These are phyloP conservation scores for Drosophila kohkoa DNA, from an alignment of 1,140 invertebrate genomes.

Conservation along the genomic window DNA sequence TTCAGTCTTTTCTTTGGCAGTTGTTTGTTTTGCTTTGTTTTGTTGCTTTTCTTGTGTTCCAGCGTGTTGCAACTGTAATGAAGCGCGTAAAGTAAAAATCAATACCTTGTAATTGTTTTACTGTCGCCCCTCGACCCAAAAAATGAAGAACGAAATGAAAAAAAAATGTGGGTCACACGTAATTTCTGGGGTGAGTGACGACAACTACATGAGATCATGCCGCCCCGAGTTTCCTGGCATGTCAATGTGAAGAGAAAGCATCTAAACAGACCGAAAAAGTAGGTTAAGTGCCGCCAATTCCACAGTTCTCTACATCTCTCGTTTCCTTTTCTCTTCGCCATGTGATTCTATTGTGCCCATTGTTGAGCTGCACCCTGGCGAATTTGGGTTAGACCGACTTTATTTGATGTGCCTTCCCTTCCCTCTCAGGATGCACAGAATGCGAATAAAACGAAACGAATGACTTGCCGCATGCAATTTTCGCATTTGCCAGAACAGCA, in stretches of 20 bases:
- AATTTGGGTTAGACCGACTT: constrained; percentile 39
- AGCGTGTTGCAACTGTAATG: constrained; percentile 57
- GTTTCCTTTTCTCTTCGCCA: constrained; percentile 11
- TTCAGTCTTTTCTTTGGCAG: constrained; percentile 79
- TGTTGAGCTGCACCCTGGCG: constrained; percentile 47
- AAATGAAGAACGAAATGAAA: constrained; percentile 6
- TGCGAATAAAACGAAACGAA: constrained; percentile 35
- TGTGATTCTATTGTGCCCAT: constrained; percentile 45
- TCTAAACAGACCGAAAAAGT: constrained; percentile 68
- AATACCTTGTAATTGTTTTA: constrained; percentile 73
- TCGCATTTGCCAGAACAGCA: constrained; percentile 55
- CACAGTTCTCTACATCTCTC: too few species aligned
- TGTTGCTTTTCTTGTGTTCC: background rate
- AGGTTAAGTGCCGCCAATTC: constrained; percentile 70
- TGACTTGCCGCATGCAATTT: constrained; percentile 68
- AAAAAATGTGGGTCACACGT: constrained; percentile 63
- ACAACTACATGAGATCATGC: constrained; percentile 70
- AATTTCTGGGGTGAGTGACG: constrained; percentile 20
- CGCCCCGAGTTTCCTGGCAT: constrained; percentile 39
- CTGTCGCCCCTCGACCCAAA: constrained; percentile 14
- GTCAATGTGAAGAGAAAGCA: constrained; percentile 62
- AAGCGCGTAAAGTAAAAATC: constrained; percentile 63
- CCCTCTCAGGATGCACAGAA: constrained; percentile 29
- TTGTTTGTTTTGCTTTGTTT: constrained; percentile 30
- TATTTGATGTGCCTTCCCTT: constrained; percentile 1